These are phyloP conservation scores for Lasioglossum marginatum DNA, from an alignment of 2,888 invertebrate genomes.

Conservation along the genomic window DNA sequence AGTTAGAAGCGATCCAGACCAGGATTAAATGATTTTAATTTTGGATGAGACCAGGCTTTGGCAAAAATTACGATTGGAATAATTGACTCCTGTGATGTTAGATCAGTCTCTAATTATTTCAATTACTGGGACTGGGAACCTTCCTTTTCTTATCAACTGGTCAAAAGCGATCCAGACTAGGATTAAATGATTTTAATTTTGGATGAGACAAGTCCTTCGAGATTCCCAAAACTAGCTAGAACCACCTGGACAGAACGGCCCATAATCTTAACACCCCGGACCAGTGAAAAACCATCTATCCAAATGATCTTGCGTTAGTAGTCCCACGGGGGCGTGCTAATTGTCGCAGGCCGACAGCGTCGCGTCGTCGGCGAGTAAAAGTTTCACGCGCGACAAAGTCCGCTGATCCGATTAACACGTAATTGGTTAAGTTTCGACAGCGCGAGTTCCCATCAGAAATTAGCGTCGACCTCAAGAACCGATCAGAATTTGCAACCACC, in stretches of 20 bases:
- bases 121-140: too few relatives aligned
- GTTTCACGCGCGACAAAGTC: slow-evolving; percentile 52
- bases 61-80: too few relatives aligned
- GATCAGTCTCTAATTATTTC: too few relatives aligned
- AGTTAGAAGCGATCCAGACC: too few relatives aligned
- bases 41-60: too few relatives aligned
- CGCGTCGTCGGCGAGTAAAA: slow-evolving; percentile 33
- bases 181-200: too few relatives aligned
- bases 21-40: too few relatives aligned
- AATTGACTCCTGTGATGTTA: too few relatives aligned
- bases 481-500: slow-evolving; percentile 37
- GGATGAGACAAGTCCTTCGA: too few relatives aligned
- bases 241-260: not conserved
- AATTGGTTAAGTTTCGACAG: slow-evolving; percentile 61
- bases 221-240: too few relatives aligned
- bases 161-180: too few relatives aligned
- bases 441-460: slow-evolving; percentile 51
- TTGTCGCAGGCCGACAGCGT: slow-evolving; percentile 29
- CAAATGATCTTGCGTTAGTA: not conserved
- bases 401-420: slow-evolving; percentile 58
- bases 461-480: slow-evolving; percentile 42
- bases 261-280: not conserved
- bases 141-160: too few relatives aligned
- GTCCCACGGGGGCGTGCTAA: not conserved
- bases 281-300: not conserved